Evolutionary conservation across 2,113 vertebrate species (phyloP), one percentile per base, ranked within the genome.

Genomic region (Rhea americana): DNA sequence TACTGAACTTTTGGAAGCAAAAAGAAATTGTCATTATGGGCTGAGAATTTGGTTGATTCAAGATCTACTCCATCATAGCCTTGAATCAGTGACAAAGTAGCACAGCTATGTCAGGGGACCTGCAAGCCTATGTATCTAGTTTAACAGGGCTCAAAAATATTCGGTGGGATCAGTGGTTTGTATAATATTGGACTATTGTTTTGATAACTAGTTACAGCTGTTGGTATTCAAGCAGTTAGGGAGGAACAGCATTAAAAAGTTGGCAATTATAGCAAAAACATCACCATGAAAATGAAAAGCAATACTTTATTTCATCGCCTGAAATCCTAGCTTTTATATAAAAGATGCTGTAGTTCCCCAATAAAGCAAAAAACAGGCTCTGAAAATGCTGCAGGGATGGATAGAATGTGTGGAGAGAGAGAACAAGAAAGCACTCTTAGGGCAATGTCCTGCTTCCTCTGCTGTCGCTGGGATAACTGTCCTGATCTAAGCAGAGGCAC

Each of bases 191-290:
- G 48, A 68, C 35, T 55, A 70, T 63, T 93, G 81, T 95, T 85
- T 86, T 86, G 32, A 68, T 87, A 94, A 94, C 30, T 28, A 73
- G 83, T 90, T 85, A 82, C 86, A 94, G 77, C 77, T 95, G 88
- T 66, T 89, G 79, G 53, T 87, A 78, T 86, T 84, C 53, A 59
- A 91, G 93, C 74, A 79, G 26, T 8, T 82, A 62, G 58, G 83
- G 61, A 93, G 45, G 8, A 89, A 73, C 24, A 66, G 62, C 26
- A 70, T 91, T 95, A 73, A 84, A 94, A 89, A 90, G 41, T 58
- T 88, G 73, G 9, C 30, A 88, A 39, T 58, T 47, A n/a, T 62
- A 93, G 91, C 35, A 37, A 93, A 89, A 93, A 65, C 0, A 0
- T 51, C 67, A 92, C 68, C 74, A 73, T 35, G 28, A 63, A 74